Conservation (phyloP, 2,113 vertebrate genomes). For the Eurystomus gularis region DNA sequence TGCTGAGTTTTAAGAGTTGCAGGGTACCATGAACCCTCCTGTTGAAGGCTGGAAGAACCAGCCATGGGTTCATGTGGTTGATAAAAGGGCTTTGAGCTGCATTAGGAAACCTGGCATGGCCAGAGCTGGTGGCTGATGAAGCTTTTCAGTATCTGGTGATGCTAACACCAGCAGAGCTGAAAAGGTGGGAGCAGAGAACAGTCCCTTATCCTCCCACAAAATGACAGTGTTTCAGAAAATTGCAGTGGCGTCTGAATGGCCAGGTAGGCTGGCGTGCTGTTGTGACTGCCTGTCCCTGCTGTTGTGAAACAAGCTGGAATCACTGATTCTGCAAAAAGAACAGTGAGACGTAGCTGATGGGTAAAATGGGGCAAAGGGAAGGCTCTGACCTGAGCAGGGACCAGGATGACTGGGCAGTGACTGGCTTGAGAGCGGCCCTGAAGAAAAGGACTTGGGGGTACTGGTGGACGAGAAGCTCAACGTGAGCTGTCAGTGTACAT, state of each 20-base stretch:
- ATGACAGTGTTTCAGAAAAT: neutral
- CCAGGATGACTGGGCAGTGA: too few relatives aligned
- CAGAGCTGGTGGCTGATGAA: neutral
- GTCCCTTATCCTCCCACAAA: neutral
- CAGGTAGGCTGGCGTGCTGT: neutral
- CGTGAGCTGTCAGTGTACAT: too few relatives aligned
- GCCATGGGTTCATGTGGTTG: fast-evolving
- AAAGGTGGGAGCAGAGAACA: neutral
- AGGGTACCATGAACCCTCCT: neutral
- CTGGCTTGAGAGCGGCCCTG: too few relatives aligned
- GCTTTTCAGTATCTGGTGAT: neutral
- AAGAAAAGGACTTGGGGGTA: too few relatives aligned
- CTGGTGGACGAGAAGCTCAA: too few relatives aligned
- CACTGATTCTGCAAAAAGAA: fast-evolving
- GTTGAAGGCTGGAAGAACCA: neutral
- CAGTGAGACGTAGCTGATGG: fast-evolving
- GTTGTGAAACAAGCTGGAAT: neutral
- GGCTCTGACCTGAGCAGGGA: neutral
- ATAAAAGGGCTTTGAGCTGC: neutral
- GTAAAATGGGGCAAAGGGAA: fast-evolving
- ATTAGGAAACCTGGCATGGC: fast-evolving
- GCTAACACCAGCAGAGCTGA: too few relatives aligned
- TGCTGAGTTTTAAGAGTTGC: neutral
- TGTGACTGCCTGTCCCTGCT: neutral
- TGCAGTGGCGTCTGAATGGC: neutral